phyloP scores from a whole-genome alignment of 30 jellyfish, hydroid and myxozoan species.

The Hydractinia echinata region DNA sequence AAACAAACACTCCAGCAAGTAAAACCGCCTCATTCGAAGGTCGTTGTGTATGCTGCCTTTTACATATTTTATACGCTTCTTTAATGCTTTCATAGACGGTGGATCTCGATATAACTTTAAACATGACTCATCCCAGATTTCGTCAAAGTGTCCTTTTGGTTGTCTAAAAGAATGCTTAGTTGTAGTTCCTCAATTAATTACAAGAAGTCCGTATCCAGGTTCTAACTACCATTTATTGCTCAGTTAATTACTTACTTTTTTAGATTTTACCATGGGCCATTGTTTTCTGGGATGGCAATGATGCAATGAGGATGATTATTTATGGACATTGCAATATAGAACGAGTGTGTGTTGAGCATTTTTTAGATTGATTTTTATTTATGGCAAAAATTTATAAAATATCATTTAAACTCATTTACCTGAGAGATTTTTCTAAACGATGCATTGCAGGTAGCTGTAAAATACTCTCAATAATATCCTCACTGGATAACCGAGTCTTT shows the following conservation, averaged over 20 bases:
- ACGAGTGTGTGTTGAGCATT: too few relatives aligned
- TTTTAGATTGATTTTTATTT: too few relatives aligned
- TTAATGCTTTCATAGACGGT: slow-evolving; percentile 40
- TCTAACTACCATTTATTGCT: too few relatives aligned
- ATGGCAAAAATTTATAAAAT: background rate
- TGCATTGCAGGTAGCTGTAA: slow-evolving; percentile 17
- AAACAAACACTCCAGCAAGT: slow-evolving; percentile 19
- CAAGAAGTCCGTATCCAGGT: too few relatives aligned
- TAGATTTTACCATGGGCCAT: background rate
- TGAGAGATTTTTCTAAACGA: slow-evolving; percentile 19
- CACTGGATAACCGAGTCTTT: slow-evolving; percentile 6
- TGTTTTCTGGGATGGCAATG: background rate
- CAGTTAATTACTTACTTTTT: background rate
- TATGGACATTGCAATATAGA: too few relatives aligned
- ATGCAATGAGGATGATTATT: too few relatives aligned
- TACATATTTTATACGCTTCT: slow-evolving; percentile 23
- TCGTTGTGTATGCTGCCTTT: slow-evolving; percentile 33
- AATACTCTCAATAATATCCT: slow-evolving; percentile 25
- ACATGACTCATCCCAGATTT: slow-evolving; percentile 25
- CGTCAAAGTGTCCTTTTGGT: background rate
- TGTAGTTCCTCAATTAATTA: too few relatives aligned
- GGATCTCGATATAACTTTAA: slow-evolving; percentile 35
- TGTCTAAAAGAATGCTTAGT: background rate
- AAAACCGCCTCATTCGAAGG: slow-evolving; percentile 12
- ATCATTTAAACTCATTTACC: slow-evolving; percentile 2